Evolutionary conservation across 1,140 invertebrate genomes (phyloP).

Genomic region (Zaprionus ornatus): DNA sequence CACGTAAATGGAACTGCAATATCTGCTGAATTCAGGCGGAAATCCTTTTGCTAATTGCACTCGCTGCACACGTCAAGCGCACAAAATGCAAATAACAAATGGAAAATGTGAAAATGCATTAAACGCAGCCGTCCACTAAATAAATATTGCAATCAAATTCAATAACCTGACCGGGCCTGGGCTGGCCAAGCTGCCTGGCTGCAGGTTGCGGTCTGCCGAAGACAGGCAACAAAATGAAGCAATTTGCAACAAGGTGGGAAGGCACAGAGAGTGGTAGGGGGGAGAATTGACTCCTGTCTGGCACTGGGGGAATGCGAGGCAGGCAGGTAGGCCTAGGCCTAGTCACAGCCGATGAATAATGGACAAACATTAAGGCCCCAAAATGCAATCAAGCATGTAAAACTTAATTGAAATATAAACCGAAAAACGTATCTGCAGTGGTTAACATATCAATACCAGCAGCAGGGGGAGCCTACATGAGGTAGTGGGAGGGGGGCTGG

Average conservation of each 20-base stretch:
- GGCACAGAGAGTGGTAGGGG: not conserved
- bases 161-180: conserved; percentile 63
- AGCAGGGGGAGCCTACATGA: not conserved
- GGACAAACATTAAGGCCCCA: conserved; percentile 71
- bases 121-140: conserved; percentile 58
- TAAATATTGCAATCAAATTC: conserved; percentile 79
- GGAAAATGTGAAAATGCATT: conserved; percentile 67
- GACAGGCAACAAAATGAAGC: conserved; percentile 62
- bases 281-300: not conserved
- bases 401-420: conserved; percentile 82
- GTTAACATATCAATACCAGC: conserved; percentile 71
- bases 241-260: conserved; percentile 56
- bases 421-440: conserved; percentile 66
- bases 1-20: not conserved
- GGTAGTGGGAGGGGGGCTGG: too few relatives aligned
- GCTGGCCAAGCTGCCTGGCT: not conserved
- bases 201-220: conserved; percentile 17
- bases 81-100: conserved; percentile 64
- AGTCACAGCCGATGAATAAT: conserved; percentile 70
- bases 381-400: conserved; percentile 81
- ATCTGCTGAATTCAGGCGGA: conserved; percentile 44
- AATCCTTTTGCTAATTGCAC: conserved; percentile 52
- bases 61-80: conserved; percentile 22
- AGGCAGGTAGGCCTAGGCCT: conserved; percentile 41
- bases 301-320: not conserved